Percentiles rank a stretch among this genome's conserved stretches.
Evolutionary conservation across 2,888 invertebrate species (phyloP).

Genomic region (Drosophila paranaensis): DNA sequence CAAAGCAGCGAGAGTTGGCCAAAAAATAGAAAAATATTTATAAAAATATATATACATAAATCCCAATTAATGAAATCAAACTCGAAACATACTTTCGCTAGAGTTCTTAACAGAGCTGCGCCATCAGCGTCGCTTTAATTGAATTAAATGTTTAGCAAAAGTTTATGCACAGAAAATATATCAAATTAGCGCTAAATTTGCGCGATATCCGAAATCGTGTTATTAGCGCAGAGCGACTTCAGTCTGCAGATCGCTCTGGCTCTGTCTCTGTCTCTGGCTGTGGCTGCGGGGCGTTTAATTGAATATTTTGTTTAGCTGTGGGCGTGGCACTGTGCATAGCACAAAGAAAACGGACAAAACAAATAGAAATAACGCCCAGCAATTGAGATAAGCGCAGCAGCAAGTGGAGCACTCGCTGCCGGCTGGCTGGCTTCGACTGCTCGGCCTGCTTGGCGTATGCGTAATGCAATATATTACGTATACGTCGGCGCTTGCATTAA

Average conservation of each 20-base stretch:
- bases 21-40: not conserved
- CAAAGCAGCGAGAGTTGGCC: slow-evolving; percentile 25
- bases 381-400: slow-evolving; percentile 53
- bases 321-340: slow-evolving; percentile 26
- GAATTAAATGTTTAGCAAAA: slow-evolving; percentile 65
- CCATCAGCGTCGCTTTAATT: slow-evolving; percentile 57
- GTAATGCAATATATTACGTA: slow-evolving; percentile 67
- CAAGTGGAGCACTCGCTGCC: slow-evolving; percentile 43
- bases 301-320: slow-evolving; percentile 63
- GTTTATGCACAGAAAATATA: slow-evolving; percentile 71
- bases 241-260: not conserved
- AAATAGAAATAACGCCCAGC: slow-evolving; percentile 72
- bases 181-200: slow-evolving; percentile 73
- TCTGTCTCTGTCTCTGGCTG: slow-evolving; percentile 5
- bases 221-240: slow-evolving; percentile 36
- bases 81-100: slow-evolving; percentile 21
- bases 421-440: not conserved
- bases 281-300: slow-evolving; percentile 81
- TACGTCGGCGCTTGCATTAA: slow-evolving; percentile 47
- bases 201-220: slow-evolving; percentile 48
- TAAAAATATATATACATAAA: not conserved
- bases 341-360: slow-evolving; percentile 18
- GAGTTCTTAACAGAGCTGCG: slow-evolving; percentile 17
- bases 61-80: not conserved
- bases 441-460: slow-evolving; percentile 53